Conservation (phyloP, 2,113 vertebrate species). For the Tragelaphus scriptus region DNA sequence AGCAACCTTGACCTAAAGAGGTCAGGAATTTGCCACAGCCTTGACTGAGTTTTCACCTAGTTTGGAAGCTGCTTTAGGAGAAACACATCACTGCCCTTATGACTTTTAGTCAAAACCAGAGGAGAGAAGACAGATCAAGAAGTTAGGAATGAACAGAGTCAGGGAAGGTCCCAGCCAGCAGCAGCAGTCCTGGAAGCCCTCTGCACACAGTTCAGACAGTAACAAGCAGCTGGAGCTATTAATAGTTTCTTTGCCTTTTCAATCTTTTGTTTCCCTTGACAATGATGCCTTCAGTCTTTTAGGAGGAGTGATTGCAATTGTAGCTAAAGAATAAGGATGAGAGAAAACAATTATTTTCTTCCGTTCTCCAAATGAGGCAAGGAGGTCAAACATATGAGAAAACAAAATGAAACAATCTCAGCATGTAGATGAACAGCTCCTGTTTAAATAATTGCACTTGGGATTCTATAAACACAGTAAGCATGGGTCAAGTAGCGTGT, state of each 20-base stretch:
- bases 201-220: neutral
- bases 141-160: neutral
- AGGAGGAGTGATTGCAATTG: neutral
- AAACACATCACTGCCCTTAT: neutral
- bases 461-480: neutral
- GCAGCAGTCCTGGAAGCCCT: neutral
- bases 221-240: neutral
- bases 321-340: neutral
- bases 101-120: neutral
- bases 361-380: neutral
- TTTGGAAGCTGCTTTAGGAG: neutral
- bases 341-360: conserved; percentile 3
- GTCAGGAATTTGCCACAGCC: neutral
- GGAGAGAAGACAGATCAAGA: neutral
- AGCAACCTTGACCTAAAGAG: neutral
- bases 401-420: neutral
- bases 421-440: neutral
- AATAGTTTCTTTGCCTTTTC: neutral
- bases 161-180: neutral
- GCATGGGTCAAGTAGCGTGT: neutral
- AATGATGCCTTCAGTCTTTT: neutral
- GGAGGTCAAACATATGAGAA: neutral
- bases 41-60: neutral
- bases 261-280: neutral
- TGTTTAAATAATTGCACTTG: neutral